Conservation (phyloP, 1,140 invertebrate species). For the Pseudomyrmex concolor region DNA sequence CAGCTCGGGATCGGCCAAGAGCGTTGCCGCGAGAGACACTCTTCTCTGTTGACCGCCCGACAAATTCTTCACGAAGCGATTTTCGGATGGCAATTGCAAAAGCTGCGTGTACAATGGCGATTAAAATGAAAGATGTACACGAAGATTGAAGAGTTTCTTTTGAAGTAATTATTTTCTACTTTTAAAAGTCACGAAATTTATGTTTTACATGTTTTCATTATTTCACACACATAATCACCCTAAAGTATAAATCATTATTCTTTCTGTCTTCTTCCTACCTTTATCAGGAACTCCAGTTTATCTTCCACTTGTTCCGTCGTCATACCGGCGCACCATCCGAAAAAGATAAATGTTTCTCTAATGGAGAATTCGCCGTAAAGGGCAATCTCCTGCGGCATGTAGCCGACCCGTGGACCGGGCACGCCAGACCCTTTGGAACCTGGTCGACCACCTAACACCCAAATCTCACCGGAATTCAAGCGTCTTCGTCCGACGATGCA, state of each 20-base stretch:
- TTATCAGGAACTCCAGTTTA: constrained; percentile 92
- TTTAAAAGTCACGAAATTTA: no score
- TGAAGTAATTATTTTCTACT: no score
- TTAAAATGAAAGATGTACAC: no score
- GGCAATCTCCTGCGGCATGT: constrained; percentile 94
- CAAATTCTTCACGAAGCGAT: constrained; percentile 91
- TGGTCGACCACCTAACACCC: constrained; percentile 92
- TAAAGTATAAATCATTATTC: no score
- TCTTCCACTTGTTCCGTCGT: constrained; percentile 89
- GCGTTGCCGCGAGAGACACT: constrained; percentile 94
- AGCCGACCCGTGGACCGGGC: constrained; percentile 87
- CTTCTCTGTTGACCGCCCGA: constrained; percentile 96
- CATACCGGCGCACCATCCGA: constrained; percentile 95
- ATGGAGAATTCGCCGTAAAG: constrained; percentile 97
- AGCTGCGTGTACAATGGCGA: constrained; percentile 73
- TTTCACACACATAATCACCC: no score
- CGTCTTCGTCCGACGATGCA: constrained; percentile 93
- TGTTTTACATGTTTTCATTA: no score
- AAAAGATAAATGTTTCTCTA: constrained; percentile 95
- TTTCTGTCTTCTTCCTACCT: constrained; percentile 83
- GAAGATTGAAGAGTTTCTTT: no score
- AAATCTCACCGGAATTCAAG: constrained; percentile 92
- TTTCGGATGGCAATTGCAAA: constrained; percentile 86
- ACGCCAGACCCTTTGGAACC: constrained; percentile 92
- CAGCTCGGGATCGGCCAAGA: constrained; percentile 95